Evolutionary conservation across 1,140 invertebrate species (phyloP), one percentile per base, ranked within the genome.

Genomic region (Drosophila pseudoananassae): DNA sequence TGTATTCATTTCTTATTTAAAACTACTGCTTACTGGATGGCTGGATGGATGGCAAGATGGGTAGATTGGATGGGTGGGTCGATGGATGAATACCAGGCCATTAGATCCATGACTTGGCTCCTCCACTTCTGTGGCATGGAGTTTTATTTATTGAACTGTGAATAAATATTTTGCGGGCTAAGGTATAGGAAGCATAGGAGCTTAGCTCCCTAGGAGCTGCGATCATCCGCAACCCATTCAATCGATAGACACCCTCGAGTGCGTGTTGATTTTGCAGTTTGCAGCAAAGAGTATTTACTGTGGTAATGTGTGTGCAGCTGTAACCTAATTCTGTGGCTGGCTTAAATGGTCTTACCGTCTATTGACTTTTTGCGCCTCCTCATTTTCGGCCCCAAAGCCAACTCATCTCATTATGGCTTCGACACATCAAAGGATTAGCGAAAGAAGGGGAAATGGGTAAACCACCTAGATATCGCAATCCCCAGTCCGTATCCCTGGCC

Each of bases 121-220:
- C 50, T 59, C 49, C 29, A 33, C 47, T 45, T 23, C 17, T 4
- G 33, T 40, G 52, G 58, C 50, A 84, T 60, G 66, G 63, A 71
- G 61, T 87, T 87, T 69, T 87, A 87, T 87, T 87, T 87, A 87
- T 82, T 63, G 82, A 87, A 75, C 82, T 88, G 82, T 82, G 83
- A 82, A 87, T 88, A 85, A 85, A 85, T 87, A 87, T 83, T 81
- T 82, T 70, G 78, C 72, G 29, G 54, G 65, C 56, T 72, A 64
- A 71, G 82, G 63, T 58, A 20, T 20, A 3, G 20, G 38, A 53
- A 53, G 27, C 43, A 15, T 8, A 31, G 33, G 38, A 46, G 58
- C 50, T 40, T 29, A 63, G 56, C 33, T 49, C 50, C 50, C 12
- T 6, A 43, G 43, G 15, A 23, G 9, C 43, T 23, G 15, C n/a